Evolutionary conservation across 2,797 vertebrate species (phyloP), one percentile per base, ranked within the genome.

Genomic region (Hemitrygon akajei): DNA sequence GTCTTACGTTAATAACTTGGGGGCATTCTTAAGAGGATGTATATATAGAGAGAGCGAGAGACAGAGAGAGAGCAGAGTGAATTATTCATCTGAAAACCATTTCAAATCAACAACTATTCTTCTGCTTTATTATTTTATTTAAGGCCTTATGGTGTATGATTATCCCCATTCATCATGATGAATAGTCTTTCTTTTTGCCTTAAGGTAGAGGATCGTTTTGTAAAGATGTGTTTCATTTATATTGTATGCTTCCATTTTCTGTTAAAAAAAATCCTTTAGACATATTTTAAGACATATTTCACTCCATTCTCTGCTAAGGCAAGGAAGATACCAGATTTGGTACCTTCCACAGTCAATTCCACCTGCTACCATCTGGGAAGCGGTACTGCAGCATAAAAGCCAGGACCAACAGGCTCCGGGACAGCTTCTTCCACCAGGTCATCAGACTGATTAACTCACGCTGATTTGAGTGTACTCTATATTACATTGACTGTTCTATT

Each of bases 1-100:
- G 94, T 92, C 93, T 87, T 82, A 94, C 91, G 94, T 82, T 89
- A 89, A 20, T 89, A 69, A 66, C 84, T 86, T 10, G 9, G 12
- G 34, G 20, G 1, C 34, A n/a, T 63, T 40, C 37, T 71, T 75
- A 75, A 71, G 71, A 75, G 92, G 37, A 92, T 75, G 25, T 73
- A 47, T 75, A 37, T 37, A 37, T 37, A 37, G 37, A 37, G 37
- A 37, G 37, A n/a, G n/a, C n/a, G n/a, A n/a, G n/a, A n/a, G n/a
- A n/a, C n/a, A 47, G 40, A 47, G 40, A 47, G 40, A 25, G 69
- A 86, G 11, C 40, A 56, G 60, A 86, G 56, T 25, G 22, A 30
- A 75, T 5, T 22, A 56, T 75, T 92, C 40, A 93, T 11, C 2
- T 93, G 40, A 16, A 93, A 93, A 93, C 25, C 71, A 93, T 56